Evolutionary conservation across 92 coral and sea anemone genomes (phyloP).

Genomic region (Palythoa caribaeorum): DNA sequence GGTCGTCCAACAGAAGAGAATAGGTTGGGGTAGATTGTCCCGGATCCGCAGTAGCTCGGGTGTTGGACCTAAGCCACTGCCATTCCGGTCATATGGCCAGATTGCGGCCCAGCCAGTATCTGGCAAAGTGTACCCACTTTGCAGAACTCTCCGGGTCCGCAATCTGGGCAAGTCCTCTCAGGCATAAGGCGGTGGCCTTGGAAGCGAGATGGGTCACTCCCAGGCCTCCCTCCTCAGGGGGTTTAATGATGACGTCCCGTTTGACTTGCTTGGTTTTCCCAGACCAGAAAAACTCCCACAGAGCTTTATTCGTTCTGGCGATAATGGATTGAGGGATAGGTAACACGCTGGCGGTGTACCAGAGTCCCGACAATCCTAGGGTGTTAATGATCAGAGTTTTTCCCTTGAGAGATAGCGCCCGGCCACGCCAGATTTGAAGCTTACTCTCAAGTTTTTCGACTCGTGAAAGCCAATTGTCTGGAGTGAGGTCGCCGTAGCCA

Average conservation of each 20-base stretch:
- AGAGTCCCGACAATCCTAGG: neutral
- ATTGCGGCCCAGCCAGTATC: slow-evolving; percentile 43
- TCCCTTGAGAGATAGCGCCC: neutral
- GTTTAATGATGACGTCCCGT: neutral
- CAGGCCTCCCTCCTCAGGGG: slow-evolving; percentile 10
- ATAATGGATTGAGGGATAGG: neutral
- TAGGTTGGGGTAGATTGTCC: neutral
- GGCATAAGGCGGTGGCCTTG: slow-evolving; percentile 17
- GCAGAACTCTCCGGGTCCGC: neutral
- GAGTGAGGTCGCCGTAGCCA: neutral
- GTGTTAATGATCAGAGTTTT: neutral
- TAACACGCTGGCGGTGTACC: neutral
- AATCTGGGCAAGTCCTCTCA: slow-evolving; percentile 33
- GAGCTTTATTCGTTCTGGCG: neutral
- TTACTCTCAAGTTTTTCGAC: neutral
- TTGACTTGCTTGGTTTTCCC: slow-evolving; percentile 32
- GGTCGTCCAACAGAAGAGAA: neutral
- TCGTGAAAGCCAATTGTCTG: neutral
- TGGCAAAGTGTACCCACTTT: slow-evolving; percentile 44
- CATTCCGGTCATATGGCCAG: neutral
- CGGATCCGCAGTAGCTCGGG: neutral
- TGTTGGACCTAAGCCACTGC: slow-evolving; percentile 15
- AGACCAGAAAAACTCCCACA: slow-evolving; percentile 40
- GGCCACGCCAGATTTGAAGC: neutral
- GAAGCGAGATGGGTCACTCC: slow-evolving; percentile 15